Evolutionary conservation across 2,113 vertebrate genomes (phyloP).

Genomic region (Crotophaga sulcirostris): DNA sequence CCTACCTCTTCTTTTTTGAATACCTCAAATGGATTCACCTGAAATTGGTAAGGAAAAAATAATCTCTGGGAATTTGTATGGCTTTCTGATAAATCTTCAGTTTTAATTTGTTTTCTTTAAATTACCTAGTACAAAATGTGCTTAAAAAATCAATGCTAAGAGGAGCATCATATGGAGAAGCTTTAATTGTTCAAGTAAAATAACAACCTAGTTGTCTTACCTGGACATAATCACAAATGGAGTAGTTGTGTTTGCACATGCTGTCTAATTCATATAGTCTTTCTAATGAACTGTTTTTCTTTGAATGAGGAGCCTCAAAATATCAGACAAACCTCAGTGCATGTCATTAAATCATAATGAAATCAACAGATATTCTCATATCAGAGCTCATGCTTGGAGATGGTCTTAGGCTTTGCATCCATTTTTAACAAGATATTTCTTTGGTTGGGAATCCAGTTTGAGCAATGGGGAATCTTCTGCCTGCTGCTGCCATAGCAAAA

Average conservation of each 20-base stretch:
- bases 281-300: background rate
- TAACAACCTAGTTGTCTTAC: background rate
- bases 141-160: background rate
- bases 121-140: background rate
- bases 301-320: background rate
- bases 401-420: background rate
- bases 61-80: background rate
- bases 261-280: slow-evolving; percentile 15
- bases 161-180: background rate
- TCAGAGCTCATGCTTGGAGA: background rate
- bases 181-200: slow-evolving; percentile 48
- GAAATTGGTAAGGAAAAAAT: background rate
- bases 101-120: slow-evolving; percentile 52
- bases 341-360: slow-evolving; percentile 19
- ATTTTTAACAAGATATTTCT: background rate
- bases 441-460: background rate
- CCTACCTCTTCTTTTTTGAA: background rate
- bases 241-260: slow-evolving; percentile 9
- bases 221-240: background rate
- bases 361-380: background rate
- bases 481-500: background rate
- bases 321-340: background rate
- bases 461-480: background rate
- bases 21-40: background rate
- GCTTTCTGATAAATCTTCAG: slow-evolving; percentile 3